Conservation (phyloP, 2,888 invertebrate species). For the Acronicta alni region DNA sequence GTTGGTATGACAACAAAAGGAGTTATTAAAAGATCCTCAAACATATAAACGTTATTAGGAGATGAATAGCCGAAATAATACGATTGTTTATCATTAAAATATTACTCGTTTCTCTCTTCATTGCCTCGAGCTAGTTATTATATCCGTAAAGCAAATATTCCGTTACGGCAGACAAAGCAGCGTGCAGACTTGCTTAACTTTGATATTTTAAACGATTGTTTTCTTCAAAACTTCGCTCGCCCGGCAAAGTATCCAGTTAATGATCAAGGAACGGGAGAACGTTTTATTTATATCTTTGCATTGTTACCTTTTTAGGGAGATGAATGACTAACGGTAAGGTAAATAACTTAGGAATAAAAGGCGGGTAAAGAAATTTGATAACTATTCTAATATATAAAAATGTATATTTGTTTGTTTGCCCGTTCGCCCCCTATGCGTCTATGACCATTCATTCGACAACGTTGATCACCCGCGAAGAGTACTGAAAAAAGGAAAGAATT, state of each 20-base stretch:
- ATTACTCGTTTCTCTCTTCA: constrained; percentile 8
- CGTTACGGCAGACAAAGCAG: constrained; percentile 28
- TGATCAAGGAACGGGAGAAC: constrained; percentile 19
- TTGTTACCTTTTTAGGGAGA: background rate
- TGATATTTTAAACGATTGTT: constrained; percentile 47
- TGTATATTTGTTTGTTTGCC: no score
- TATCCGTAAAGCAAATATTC: constrained; percentile 29
- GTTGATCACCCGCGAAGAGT: no score
- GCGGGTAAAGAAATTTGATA: no score
- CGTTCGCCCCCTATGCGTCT: no score
- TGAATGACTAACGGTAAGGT: no score
- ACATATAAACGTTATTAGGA: no score
- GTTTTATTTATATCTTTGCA: constrained; percentile 2
- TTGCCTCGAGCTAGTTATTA: constrained; percentile 2
- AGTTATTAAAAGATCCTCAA: no score
- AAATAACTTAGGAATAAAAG: no score
- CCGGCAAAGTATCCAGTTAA: constrained; percentile 25
- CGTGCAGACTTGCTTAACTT: constrained; percentile 36
- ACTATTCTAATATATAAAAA: no score
- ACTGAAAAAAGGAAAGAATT: no score
- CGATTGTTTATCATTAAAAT: background rate
- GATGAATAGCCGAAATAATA: background rate
- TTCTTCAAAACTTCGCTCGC: constrained; percentile 42
- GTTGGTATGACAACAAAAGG: no score
- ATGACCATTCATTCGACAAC: no score